phyloP scores from a whole-genome alignment of 2,797 vertebrate species.

The Remorina albescens region DNA sequence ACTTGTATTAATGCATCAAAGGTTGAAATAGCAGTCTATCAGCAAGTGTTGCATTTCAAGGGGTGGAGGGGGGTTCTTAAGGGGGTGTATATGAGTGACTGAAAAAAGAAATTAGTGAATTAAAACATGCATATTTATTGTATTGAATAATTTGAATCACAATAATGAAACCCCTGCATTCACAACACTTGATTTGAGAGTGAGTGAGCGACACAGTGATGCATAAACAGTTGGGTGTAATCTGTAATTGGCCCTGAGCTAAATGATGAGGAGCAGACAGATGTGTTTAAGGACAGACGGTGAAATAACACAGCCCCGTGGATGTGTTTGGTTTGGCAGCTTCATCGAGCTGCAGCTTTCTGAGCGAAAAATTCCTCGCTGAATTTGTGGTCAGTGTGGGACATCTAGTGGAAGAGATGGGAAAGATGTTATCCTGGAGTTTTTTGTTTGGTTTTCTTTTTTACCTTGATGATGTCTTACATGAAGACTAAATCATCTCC shows the following conservation, averaged over 20 bases:
- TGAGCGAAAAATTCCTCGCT: too few species aligned
- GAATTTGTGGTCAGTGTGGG: conserved; percentile 53
- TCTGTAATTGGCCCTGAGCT: conserved; percentile 55
- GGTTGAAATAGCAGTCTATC: background rate
- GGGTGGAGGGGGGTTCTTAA: too few species aligned
- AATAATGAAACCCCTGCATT: conserved; percentile 22
- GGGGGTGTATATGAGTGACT: background rate
- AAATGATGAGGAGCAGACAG: conserved; percentile 34
- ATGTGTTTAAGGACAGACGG: conserved; percentile 51
- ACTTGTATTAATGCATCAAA: background rate
- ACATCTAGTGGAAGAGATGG: conserved; percentile 73
- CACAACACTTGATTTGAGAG: conserved; percentile 57
- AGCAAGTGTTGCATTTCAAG: background rate
- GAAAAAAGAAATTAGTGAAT: conserved; percentile 6
- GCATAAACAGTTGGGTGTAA: conserved; percentile 54
- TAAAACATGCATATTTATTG: conserved; percentile 16
- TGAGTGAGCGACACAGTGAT: conserved; percentile 42
- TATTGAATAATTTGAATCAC: conserved; percentile 35
- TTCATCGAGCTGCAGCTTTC: background rate
- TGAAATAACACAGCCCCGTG: conserved; percentile 56
- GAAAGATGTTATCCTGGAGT: background rate
- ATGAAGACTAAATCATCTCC: too few species aligned
- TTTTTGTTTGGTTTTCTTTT: too few species aligned
- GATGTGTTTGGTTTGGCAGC: conserved; percentile 49
- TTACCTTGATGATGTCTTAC: too few species aligned